Conservation (phyloP, 1,140 invertebrate genomes). For the Solenopsis fugax region DNA sequence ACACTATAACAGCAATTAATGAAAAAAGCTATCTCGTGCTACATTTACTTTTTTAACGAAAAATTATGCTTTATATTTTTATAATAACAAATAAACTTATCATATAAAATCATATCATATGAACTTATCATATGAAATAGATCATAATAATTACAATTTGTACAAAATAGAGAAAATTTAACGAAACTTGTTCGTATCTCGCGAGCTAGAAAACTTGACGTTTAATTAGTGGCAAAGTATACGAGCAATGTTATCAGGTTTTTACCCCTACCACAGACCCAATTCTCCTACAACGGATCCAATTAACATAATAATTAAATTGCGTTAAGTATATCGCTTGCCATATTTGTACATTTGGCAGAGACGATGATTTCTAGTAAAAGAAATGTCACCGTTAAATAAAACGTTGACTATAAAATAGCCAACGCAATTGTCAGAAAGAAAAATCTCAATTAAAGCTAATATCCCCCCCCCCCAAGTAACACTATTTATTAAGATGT, state of each 20-base stretch:
- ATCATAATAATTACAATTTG: no score
- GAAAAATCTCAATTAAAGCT: constrained; percentile 2
- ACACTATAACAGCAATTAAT: neutral
- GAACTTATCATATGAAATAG: no score
- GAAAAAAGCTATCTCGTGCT: neutral
- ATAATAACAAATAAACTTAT: neutral
- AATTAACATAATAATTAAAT: constrained; percentile 53
- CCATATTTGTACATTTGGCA: neutral
- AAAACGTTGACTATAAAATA: neutral
- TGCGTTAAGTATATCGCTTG: neutral
- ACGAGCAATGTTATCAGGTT: neutral
- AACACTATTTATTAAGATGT: neutral
- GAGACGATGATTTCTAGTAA: neutral
- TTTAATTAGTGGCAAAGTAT: constrained; percentile 15
- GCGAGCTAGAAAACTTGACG: neutral
- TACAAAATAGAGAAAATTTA: neutral
- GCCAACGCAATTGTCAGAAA: neutral
- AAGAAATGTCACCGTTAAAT: neutral
- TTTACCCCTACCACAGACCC: neutral
- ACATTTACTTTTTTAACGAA: neutral
- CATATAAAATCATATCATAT: no score
- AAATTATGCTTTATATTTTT: neutral
- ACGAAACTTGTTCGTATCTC: neutral
- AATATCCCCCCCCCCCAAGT: neutral
- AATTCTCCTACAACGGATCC: no score